Conservation (phyloP, 2,113 vertebrate species). For the Ivindomyrus marchei region DNA sequence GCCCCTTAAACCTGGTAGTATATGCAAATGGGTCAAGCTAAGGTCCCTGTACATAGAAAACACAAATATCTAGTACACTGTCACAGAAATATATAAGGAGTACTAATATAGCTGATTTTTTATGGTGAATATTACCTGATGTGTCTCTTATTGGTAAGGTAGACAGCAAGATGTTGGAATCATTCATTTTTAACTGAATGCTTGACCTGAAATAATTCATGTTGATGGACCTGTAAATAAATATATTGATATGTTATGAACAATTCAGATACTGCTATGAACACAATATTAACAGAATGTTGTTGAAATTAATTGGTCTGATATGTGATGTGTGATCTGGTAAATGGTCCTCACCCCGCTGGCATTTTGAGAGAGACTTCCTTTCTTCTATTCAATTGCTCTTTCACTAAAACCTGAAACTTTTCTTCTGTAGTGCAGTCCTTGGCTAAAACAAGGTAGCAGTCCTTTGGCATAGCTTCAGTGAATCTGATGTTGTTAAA, state of each 20-base stretch:
- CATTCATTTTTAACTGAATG: slow-evolving; percentile 4
- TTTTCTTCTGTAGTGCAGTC: slow-evolving; percentile 14
- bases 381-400: background rate
- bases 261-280: background rate
- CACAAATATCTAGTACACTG: background rate
- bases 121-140: slow-evolving; percentile 16
- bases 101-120: background rate
- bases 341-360: background rate
- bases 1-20: background rate
- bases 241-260: background rate
- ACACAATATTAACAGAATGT: background rate
- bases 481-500: slow-evolving; percentile 21
- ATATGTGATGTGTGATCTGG: background rate
- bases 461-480: slow-evolving; percentile 4
- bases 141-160: slow-evolving; percentile 16
- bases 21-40: background rate
- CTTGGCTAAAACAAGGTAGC: slow-evolving; percentile 9
- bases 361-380: slow-evolving; percentile 11
- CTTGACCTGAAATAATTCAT: background rate
- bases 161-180: slow-evolving; percentile 5
- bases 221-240: slow-evolving; percentile 14
- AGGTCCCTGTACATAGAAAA: background rate
- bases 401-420: slow-evolving; percentile 13
- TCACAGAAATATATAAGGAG: background rate
- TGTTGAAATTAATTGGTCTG: background rate